A percentile compares a stretch with the other conserved stretches of the same genome.
Conservation (phyloP, 2,888 invertebrate species). For the Caenorhabditis sp. region DNA sequence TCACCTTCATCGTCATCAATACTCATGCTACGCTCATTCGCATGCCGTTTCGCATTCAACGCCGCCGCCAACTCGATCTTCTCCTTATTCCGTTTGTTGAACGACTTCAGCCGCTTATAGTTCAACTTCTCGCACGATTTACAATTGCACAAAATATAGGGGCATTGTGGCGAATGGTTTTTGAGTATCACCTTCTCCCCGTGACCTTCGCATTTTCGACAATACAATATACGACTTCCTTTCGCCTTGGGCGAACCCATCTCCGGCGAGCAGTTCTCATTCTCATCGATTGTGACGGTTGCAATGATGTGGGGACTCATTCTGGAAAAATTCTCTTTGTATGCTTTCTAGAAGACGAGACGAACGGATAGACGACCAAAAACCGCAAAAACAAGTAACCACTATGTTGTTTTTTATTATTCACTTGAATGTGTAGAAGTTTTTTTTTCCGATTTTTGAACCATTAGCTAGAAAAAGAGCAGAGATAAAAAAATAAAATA, state of each 20-base stretch:
- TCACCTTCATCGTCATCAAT: conserved; percentile 40
- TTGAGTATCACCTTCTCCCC: conserved; percentile 58
- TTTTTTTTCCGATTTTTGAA: background rate
- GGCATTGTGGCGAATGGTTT: conserved; percentile 62
- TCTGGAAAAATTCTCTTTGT: conserved; percentile 12
- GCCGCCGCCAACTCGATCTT: conserved; percentile 54
- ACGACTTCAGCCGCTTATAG: conserved; percentile 55
- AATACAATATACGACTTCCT: conserved; percentile 48
- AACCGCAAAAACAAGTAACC: conserved; percentile 2
- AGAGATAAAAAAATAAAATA: background rate
- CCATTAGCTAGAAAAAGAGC: background rate
- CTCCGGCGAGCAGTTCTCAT: conserved; percentile 34
- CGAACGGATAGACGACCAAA: background rate
- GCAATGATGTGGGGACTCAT: conserved; percentile 37
- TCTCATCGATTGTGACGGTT: conserved; percentile 35
- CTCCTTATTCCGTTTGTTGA: conserved; percentile 58
- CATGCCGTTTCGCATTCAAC: conserved; percentile 41
- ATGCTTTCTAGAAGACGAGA: background rate
- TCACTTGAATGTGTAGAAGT: background rate
- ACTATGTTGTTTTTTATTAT: background rate
- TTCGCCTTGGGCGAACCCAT: conserved; percentile 34
- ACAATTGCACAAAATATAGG: conserved; percentile 60
- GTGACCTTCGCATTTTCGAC: conserved; percentile 65
- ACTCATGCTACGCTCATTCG: conserved; percentile 20
- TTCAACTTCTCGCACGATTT: conserved; percentile 57